These are phyloP conservation scores for Petromus typicus DNA, from an alignment of 2,113 vertebrate species.

Conservation along the genomic window DNA sequence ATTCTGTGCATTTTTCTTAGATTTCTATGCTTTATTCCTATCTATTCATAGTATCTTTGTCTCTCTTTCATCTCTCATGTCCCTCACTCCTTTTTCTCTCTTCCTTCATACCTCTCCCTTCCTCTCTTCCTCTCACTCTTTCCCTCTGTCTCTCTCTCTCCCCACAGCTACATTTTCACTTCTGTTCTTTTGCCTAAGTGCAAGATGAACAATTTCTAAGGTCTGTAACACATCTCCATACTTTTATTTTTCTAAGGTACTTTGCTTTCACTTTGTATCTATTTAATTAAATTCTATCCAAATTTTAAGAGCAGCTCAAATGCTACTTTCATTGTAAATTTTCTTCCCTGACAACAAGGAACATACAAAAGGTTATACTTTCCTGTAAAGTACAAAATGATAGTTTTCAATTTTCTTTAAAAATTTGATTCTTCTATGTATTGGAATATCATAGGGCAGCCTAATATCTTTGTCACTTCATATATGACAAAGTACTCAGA, in stretches of 20 bases:
- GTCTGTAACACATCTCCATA: neutral
- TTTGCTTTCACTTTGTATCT: neutral
- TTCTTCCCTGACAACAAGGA: neutral
- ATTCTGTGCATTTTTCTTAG: neutral
- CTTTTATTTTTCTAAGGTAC: neutral
- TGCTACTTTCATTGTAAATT: neutral
- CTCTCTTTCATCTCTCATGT: neutral
- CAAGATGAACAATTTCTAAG: conserved; percentile 11
- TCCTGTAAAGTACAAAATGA: neutral
- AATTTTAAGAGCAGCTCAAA: neutral
- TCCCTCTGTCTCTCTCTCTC: neutral
- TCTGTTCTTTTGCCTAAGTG: neutral
- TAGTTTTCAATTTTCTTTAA: neutral
- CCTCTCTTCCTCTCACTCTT: neutral
- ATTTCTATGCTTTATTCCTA: neutral
- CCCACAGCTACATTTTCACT: no score
- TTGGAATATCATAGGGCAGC: neutral
- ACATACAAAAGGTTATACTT: neutral
- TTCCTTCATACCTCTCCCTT: neutral
- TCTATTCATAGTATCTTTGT: neutral
- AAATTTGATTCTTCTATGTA: neutral
- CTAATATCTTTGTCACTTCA: neutral
- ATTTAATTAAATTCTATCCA: conserved; percentile 40
- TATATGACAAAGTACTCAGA: neutral
- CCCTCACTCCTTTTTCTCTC: neutral